Evolutionary conservation across 2,113 vertebrate species (phyloP).

Genomic region (Nerophis ophidion): DNA sequence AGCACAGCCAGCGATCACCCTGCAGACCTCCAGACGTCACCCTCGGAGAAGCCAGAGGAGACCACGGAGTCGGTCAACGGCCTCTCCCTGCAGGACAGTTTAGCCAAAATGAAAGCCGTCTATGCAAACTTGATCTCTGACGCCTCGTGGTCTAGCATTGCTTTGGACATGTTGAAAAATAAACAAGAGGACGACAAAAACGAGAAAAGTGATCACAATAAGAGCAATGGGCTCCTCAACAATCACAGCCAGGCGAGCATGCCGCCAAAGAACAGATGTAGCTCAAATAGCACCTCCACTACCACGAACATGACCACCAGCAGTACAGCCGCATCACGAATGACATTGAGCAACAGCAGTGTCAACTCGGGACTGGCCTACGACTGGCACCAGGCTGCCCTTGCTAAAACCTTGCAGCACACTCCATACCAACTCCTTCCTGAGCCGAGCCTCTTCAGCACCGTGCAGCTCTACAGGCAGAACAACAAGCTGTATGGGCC

Average conservation of each 20-base stretch:
- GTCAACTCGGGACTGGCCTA: conserved; percentile 80
- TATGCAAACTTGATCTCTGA: conserved; percentile 97
- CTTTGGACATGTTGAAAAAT: conserved; percentile 88
- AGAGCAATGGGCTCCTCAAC: conserved; percentile 70
- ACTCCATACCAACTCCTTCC: conserved; percentile 91
- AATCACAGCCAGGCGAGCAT: conserved; percentile 57
- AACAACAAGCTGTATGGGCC: conserved; percentile 97
- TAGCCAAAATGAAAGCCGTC: conserved; percentile 96
- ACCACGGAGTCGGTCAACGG: conserved; percentile 70
- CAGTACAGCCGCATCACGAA: conserved; percentile 57
- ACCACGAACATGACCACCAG: conserved; percentile 51
- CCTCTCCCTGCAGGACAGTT: conserved; percentile 89
- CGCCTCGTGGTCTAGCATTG: conserved; percentile 92
- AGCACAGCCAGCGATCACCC: conserved; percentile 91
- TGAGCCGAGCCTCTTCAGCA: conserved; percentile 97
- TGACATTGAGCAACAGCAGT: conserved; percentile 52
- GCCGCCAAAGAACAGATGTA: conserved; percentile 65
- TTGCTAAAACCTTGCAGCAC: conserved; percentile 97
- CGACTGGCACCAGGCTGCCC: conserved; percentile 96
- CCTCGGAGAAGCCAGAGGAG: conserved; percentile 77
- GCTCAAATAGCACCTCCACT: conserved; percentile 51
- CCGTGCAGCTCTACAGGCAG: conserved; percentile 96
- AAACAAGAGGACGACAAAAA: conserved; percentile 64
- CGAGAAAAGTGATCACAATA: conserved; percentile 65
- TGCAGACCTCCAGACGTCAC: conserved; percentile 82